Percentiles rank a stretch among this genome's conserved stretches.
Conservation (phyloP, 2,797 vertebrate species). For the Netta rufina region DNA sequence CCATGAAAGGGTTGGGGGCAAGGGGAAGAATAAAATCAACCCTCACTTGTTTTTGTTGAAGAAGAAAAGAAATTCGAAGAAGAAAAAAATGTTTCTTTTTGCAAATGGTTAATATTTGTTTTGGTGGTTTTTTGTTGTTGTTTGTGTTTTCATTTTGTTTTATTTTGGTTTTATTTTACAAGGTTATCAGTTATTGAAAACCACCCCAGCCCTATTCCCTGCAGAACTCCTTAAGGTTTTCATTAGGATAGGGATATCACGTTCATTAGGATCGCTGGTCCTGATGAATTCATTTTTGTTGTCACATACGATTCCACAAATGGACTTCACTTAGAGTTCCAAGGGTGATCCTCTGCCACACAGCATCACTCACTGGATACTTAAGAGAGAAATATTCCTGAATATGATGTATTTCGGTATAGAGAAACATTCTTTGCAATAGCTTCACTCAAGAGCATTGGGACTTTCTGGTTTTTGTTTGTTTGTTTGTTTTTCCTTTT, state of each 20-base stretch:
- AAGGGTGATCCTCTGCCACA: slow-evolving; percentile 41
- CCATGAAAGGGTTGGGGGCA: not conserved
- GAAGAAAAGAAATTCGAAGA: not conserved
- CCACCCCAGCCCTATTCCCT: not conserved
- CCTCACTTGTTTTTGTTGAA: not conserved
- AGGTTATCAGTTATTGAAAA: not conserved
- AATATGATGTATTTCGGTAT: not conserved
- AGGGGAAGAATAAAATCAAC: not conserved
- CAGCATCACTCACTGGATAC: not conserved
- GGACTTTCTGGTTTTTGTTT: fast-evolving
- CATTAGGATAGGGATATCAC: slow-evolving; percentile 43
- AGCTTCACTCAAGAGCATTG: fast-evolving
- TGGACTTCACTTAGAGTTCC: slow-evolving; percentile 42
- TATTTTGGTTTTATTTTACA: slow-evolving; percentile 4
- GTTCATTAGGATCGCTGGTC: slow-evolving; percentile 34
- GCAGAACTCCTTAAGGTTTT: slow-evolving; percentile 59
- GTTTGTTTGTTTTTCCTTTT: not conserved
- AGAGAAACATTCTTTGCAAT: not conserved
- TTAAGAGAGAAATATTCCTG: not conserved
- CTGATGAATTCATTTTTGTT: slow-evolving; percentile 69
- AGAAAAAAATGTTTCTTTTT: not conserved
- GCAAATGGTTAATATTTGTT: not conserved
- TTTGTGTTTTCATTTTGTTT: not conserved
- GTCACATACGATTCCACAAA: slow-evolving; percentile 50
- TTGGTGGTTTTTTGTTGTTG: not conserved